Base-by-base conservation (phyloP, 92 coral and sea anemone species). In the Phenganax subtilis region DNA sequence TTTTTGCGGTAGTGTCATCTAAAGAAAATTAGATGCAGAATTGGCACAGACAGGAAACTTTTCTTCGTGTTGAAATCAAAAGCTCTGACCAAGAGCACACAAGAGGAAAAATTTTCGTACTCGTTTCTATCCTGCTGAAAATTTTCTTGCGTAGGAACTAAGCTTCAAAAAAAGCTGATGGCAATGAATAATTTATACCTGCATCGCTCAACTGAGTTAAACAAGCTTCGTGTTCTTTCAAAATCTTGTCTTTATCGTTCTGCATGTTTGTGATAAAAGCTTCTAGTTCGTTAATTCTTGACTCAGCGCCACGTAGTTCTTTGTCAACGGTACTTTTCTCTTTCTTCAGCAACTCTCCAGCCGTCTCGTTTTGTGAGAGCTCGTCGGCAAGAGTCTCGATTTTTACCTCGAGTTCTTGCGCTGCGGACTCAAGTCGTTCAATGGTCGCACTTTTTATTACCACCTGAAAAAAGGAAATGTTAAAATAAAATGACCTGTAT, bases 201-300 rank as follows among this genome's bases (percentile, higher is more conserved):
- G 89, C 91, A 7, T 78, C 85, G 56, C 85, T 87, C 29, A 93
- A 85, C 81, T 87, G 85, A 64, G 70, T 80, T 29, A 91, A 88
- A 31, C 92, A 90, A 6, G 88, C 80, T 61, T 90, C 85, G 52
- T 87, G 89, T 30, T 90, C 90, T 55, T 87, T 81, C 58, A 88
- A 90, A 29, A 88, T 86, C 17, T 86, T 90, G 17, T 91, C 98
- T 60, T 91, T 93, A 64, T 93, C 98, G 11, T 84, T 85, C 71
- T 87, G 82, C 30, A 91, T 47, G 20, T 80, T 71, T 30, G 60
- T 73, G 54, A 92, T 54, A 28, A 81, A 83, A 66, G 81, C 60
- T 20, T 90, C 98, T 25, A 91, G 90, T 51, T 93, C 97, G 27
- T 87, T 83, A 51, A 91, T 88, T 75, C 89, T 86, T 30, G 84